These are phyloP conservation scores for Pseudopleuronectes americanus DNA, from an alignment of 2,797 vertebrate species.

Conservation along the genomic window DNA sequence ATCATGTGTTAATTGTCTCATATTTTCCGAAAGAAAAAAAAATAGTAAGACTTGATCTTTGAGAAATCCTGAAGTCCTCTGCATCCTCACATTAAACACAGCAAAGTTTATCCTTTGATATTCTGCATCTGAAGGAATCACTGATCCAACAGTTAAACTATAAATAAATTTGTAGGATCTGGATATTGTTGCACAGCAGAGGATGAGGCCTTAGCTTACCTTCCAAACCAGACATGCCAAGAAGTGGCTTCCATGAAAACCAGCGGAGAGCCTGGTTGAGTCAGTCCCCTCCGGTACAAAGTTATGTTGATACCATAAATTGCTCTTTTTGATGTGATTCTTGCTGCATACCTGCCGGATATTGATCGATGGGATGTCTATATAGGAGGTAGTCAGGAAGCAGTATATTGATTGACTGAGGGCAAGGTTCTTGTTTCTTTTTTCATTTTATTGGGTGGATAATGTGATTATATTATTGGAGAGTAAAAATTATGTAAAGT, in stretches of 20 bases:
- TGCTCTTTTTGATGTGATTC: conserved; percentile 4
- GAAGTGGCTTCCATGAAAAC: neutral
- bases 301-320: conserved; percentile 25
- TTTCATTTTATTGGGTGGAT: neutral
- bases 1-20: too few species aligned
- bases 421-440: neutral
- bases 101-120: too few species aligned
- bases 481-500: conserved; percentile 26
- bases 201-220: conserved; percentile 17
- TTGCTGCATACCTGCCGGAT: conserved; percentile 2
- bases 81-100: too few species aligned
- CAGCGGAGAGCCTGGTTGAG: neutral
- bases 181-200: neutral
- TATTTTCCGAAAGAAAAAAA: too few species aligned
- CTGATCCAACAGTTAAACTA: neutral
- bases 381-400: neutral
- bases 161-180: neutral
- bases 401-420: neutral
- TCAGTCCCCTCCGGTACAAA: neutral
- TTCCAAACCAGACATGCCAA: neutral
- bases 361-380: neutral
- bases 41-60: too few species aligned
- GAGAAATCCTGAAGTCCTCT: too few species aligned
- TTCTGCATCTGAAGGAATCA: too few species aligned
- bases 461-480: conserved; percentile 23